Percentiles rank a stretch among this genome's conserved stretches.
These are phyloP conservation scores for Melitaea cinxia DNA, from an alignment of 1,140 invertebrate species.

Conservation along the genomic window DNA sequence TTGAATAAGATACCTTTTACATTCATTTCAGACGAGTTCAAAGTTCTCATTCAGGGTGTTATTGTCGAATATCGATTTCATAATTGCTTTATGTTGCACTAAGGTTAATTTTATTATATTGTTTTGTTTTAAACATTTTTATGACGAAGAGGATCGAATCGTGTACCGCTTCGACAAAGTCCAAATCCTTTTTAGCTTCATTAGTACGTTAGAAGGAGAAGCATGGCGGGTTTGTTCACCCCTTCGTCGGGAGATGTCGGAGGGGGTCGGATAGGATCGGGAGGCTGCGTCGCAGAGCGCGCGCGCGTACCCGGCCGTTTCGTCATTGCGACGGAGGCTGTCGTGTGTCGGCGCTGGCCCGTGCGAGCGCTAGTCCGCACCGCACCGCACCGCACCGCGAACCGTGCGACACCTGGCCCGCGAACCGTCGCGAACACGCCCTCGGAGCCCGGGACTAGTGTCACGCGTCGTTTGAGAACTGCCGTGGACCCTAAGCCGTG, in stretches of 20 bases:
- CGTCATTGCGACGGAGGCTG: slow-evolving; percentile 79
- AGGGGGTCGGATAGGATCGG: slow-evolving; percentile 61
- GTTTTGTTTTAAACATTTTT: background rate
- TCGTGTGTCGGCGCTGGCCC: slow-evolving; percentile 74
- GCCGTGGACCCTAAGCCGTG: slow-evolving; percentile 4
- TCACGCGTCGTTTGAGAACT: slow-evolving; percentile 20
- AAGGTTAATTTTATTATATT: background rate
- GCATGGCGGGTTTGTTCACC: slow-evolving; percentile 78
- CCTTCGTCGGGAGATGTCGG: slow-evolving; percentile 61
- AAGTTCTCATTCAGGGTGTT: background rate
- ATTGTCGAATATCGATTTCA: background rate
- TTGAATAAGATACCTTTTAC: too few species aligned
- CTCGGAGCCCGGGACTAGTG: slow-evolving; percentile 44
- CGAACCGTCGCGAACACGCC: slow-evolving; percentile 59
- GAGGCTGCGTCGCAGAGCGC: slow-evolving; percentile 72
- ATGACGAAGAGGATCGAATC: slow-evolving; percentile 57
- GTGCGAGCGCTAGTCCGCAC: slow-evolving; percentile 63
- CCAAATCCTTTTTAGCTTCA: slow-evolving; percentile 79
- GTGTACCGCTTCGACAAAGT: slow-evolving; percentile 72
- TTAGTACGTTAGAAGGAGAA: slow-evolving; percentile 76
- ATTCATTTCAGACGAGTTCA: too few species aligned
- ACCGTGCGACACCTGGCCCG: slow-evolving; percentile 54
- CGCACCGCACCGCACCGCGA: slow-evolving; percentile 46
- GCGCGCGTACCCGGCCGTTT: slow-evolving; percentile 78
- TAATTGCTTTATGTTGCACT: too few species aligned